phyloP scores from a whole-genome alignment of 2,113 vertebrate species.

The Coturnix japonica region DNA sequence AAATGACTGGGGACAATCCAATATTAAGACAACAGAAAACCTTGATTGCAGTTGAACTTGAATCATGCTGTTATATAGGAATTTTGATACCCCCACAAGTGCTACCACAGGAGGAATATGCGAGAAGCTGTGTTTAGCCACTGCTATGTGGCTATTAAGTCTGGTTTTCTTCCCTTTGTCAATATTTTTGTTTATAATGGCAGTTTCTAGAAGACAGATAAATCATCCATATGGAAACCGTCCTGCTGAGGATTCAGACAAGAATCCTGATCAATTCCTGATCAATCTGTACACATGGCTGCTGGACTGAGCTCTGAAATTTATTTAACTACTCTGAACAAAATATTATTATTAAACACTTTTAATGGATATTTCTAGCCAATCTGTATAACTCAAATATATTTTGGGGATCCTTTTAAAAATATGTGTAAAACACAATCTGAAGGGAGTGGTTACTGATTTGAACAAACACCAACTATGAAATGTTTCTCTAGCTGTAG shows the following conservation, averaged over 20 bases:
- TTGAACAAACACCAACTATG: background rate
- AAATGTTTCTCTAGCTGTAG: background rate
- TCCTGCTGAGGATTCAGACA: background rate
- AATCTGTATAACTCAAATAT: background rate
- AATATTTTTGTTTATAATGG: background rate
- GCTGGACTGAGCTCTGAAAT: background rate
- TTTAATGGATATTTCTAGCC: background rate
- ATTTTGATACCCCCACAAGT: background rate
- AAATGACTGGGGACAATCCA: background rate
- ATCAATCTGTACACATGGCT: background rate
- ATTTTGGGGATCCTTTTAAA: conserved; percentile 17
- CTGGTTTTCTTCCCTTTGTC: background rate
- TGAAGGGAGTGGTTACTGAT: background rate
- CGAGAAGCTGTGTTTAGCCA: background rate
- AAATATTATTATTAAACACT: background rate
- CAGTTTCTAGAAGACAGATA: background rate
- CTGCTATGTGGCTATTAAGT: background rate
- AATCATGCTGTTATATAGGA: accelerated
- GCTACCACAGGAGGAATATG: background rate
- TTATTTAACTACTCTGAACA: background rate
- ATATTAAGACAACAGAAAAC: background rate
- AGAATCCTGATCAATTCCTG: background rate
- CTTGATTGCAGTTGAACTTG: background rate
- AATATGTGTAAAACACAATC: background rate
- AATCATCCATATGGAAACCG: background rate